These are phyloP conservation scores for Ophonus ardosiacus DNA, from an alignment of 2,888 invertebrate species.

Conservation along the genomic window DNA sequence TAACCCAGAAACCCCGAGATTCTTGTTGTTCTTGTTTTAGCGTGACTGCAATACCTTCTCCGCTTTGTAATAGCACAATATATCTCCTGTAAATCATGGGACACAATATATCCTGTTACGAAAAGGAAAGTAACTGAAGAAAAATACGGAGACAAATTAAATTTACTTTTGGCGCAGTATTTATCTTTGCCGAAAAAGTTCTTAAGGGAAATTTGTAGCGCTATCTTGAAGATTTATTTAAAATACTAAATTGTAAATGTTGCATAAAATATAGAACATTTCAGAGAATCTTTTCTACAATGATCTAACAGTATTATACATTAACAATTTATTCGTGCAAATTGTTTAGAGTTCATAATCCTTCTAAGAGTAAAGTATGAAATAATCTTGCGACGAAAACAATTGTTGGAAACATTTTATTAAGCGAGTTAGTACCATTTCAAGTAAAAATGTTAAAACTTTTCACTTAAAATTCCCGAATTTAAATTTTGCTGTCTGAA, in stretches of 20 bases:
- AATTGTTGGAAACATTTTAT: constrained; percentile 23
- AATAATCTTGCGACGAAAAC: constrained; percentile 20
- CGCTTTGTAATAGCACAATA: not conserved
- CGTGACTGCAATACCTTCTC: not conserved
- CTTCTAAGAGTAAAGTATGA: not conserved
- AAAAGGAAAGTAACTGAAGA: not conserved
- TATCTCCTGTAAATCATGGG: not conserved
- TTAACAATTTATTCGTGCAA: not conserved
- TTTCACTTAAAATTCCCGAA: constrained; percentile 48
- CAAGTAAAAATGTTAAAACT: constrained; percentile 50
- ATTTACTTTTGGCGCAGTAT: not conserved
- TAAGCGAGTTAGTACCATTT: constrained; percentile 35
- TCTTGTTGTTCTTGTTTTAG: too few species aligned
- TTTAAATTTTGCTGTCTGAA: constrained; percentile 41
- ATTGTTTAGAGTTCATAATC: not conserved
- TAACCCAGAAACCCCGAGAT: too few species aligned
- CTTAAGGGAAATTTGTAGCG: not conserved
- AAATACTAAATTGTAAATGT: not conserved
- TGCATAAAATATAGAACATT: not conserved
- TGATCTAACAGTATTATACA: not conserved
- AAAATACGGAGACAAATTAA: not conserved
- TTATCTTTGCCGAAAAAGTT: not conserved
- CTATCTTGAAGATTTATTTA: not conserved
- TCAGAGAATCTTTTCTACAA: too few species aligned
- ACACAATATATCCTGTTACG: not conserved